phyloP scores from a whole-genome alignment of 1,140 invertebrate genomes.

The Pachypsylla venusta region DNA sequence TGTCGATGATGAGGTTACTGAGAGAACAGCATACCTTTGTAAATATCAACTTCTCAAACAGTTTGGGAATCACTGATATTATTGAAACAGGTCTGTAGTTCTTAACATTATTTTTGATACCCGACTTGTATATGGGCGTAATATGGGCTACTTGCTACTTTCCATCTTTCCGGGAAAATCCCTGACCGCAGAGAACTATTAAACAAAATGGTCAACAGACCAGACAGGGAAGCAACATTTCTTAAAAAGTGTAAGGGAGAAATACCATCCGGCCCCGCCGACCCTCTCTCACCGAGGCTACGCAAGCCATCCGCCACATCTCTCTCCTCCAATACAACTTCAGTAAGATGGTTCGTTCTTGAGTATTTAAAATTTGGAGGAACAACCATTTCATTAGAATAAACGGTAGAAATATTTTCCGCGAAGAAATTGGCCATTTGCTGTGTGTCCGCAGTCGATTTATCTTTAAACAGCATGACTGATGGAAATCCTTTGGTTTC shows the following conservation, averaged over 20 bases:
- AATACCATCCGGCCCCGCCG: too few relatives aligned
- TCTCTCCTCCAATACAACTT: too few relatives aligned
- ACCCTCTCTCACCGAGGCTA: too few relatives aligned
- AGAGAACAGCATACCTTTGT: slow-evolving; percentile 4
- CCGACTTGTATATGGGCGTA: not conserved
- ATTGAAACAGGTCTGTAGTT: slow-evolving; percentile 6
- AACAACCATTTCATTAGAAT: not conserved
- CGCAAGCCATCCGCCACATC: too few relatives aligned
- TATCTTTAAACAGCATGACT: not conserved
- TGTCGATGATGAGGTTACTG: slow-evolving; percentile 7
- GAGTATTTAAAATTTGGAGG: not conserved
- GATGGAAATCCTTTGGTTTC: not conserved
- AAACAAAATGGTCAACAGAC: too few relatives aligned
- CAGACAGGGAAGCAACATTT: too few relatives aligned
- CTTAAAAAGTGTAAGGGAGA: too few relatives aligned
- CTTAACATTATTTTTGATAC: not conserved
- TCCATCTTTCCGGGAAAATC: not conserved
- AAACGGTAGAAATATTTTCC: not conserved
- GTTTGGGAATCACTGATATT: slow-evolving; percentile 11
- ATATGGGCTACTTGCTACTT: not conserved
- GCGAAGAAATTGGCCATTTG: not conserved
- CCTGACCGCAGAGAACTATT: not conserved
- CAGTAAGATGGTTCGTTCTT: not conserved
- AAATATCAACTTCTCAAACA: slow-evolving; percentile 6
- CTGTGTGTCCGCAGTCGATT: not conserved